A percentile compares a stretch with the other conserved stretches of the same genome.
Evolutionary conservation across 2,113 vertebrate genomes (phyloP).

Genomic region (Trochalopteron elliotii): DNA sequence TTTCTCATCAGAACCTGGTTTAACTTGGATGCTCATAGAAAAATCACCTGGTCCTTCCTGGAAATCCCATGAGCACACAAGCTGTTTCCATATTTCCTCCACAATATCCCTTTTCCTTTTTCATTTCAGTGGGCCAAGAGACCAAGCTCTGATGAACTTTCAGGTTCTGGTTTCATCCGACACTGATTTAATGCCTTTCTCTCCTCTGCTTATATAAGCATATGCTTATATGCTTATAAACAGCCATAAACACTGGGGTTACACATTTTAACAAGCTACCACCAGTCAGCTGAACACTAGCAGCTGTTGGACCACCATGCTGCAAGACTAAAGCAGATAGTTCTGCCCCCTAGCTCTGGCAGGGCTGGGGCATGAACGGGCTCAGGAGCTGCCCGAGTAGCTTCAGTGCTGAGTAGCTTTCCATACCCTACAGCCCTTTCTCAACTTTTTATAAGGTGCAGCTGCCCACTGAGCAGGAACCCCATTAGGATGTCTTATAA

Average conservation of each 20-base stretch:
- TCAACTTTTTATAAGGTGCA: rapidly evolving
- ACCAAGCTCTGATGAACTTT: not conserved
- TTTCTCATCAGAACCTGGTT: not conserved
- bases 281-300: not conserved
- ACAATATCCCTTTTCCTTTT: not conserved
- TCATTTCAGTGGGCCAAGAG: not conserved
- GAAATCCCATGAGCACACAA: not conserved
- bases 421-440: not conserved
- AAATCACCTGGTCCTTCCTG: not conserved
- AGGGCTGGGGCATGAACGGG: not conserved
- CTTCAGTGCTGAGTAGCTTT: not conserved
- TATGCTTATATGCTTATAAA: not conserved
- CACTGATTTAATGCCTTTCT: not conserved
- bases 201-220: not conserved
- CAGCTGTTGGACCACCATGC: not conserved
- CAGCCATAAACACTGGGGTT: not conserved
- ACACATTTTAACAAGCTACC: not conserved
- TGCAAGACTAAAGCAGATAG: not conserved
- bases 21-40: not conserved
- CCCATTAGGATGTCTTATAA: not conserved
- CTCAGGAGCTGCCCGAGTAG: not conserved
- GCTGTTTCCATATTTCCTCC: not conserved
- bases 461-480: not conserved
- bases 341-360: not conserved
- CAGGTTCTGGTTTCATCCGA: not conserved